Evolutionary conservation across 2,113 vertebrate species (phyloP).

Genomic region (Nesoenas mayeri): DNA sequence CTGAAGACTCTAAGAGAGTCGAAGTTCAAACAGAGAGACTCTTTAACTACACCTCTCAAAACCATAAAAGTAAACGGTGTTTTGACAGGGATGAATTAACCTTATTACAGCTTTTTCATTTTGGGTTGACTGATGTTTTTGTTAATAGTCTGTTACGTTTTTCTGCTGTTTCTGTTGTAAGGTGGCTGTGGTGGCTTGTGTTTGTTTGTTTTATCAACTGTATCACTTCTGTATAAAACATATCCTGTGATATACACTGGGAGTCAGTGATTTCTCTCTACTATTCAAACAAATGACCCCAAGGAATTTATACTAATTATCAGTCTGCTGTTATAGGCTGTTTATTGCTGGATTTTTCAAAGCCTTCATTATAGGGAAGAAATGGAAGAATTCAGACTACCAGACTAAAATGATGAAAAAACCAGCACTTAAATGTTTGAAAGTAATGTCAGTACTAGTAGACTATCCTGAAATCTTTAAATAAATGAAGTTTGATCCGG

Average conservation of each 20-base stretch:
- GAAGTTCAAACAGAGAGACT: not conserved
- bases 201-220: not conserved
- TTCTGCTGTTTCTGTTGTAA: not conserved
- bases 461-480: not conserved
- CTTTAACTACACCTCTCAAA: not conserved
- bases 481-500: not conserved
- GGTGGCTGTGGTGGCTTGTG: not conserved
- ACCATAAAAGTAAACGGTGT: not conserved
- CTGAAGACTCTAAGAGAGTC: not conserved
- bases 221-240: not conserved
- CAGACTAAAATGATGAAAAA: not conserved
- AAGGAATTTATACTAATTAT: not conserved
- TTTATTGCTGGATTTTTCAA: not conserved
- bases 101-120: rapidly evolving
- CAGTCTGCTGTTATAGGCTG: rapidly evolving
- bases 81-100: not conserved
- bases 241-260: not conserved
- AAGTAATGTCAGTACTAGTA: not conserved
- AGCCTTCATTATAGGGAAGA: not conserved
- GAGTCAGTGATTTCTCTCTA: not conserved
- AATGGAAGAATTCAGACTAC: not conserved
- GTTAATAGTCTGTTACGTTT: not conserved
- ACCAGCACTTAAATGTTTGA: not conserved
- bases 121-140: not conserved
- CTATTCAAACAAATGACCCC: not conserved